Evolutionary conservation across 2,888 invertebrate genomes (phyloP).

Genomic region (Dione vanillae): DNA sequence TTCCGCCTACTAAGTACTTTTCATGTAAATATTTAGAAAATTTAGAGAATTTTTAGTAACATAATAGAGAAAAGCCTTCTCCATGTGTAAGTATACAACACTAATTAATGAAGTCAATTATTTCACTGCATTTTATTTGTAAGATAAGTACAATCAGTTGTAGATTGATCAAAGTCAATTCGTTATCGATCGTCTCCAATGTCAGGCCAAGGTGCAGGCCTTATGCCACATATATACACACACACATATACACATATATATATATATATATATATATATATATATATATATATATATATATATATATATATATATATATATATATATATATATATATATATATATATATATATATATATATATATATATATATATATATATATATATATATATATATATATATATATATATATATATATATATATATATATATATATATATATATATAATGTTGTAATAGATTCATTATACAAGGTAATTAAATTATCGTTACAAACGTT

Average conservation of each 20-base stretch:
- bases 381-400: neutral
- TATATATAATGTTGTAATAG: neutral
- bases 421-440: neutral
- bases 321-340: neutral
- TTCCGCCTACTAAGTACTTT: too few relatives aligned
- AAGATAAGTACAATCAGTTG: constrained; percentile 9
- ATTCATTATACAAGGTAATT: constrained; percentile 3
- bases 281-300: neutral
- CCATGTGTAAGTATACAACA: neutral
- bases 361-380: neutral
- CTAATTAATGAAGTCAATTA: neutral
- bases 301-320: neutral
- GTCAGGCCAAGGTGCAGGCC: constrained; percentile 36
- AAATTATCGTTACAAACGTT: neutral
- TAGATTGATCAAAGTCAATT: constrained; percentile 27
- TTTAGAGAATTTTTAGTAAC: too few relatives aligned
- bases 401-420: neutral
- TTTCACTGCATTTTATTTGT: neutral
- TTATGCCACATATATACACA: neutral
- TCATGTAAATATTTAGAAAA: too few relatives aligned
- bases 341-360: neutral
- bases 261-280: neutral
- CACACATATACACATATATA: neutral
- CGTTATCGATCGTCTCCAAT: constrained; percentile 36
- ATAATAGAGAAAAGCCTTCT: too few relatives aligned